A percentile compares a stretch with the other conserved stretches of the same genome.
Evolutionary conservation across 2,113 vertebrate genomes (phyloP).

Genomic region (Ursus arctos): DNA sequence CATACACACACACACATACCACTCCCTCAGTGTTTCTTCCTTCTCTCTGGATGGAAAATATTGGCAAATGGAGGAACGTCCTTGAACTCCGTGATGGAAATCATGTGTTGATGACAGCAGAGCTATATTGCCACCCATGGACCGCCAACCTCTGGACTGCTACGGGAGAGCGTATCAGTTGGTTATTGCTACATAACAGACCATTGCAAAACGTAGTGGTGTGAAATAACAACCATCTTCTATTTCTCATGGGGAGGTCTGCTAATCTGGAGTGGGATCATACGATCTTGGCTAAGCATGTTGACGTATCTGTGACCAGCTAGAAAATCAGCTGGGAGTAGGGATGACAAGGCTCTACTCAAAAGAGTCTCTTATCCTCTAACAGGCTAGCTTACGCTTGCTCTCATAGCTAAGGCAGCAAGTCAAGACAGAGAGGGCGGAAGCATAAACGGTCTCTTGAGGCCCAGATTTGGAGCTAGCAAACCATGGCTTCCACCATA

Average conservation of each 20-base stretch:
- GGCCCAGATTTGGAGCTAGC: not conserved
- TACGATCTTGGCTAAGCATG: not conserved
- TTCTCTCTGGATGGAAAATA: not conserved
- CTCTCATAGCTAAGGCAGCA: not conserved
- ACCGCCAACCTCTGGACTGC: not conserved
- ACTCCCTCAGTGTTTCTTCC: not conserved
- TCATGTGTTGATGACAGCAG: not conserved
- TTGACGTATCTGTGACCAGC: not conserved
- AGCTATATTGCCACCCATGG: not conserved
- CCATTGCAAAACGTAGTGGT: not conserved
- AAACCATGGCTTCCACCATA: not conserved
- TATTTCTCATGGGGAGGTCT: not conserved
- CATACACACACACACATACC: not conserved
- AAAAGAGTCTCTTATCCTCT: not conserved
- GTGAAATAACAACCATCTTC: not conserved
- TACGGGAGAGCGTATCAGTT: not conserved
- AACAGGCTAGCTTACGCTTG: not conserved
- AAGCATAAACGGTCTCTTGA: not conserved
- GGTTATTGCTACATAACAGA: not conserved
- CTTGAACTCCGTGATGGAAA: not conserved
- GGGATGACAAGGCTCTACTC: not conserved
- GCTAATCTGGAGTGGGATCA: not conserved
- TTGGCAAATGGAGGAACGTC: not conserved
- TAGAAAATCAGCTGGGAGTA: not conserved
- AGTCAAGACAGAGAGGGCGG: not conserved